Evolutionary conservation across 2,888 invertebrate genomes (phyloP).

Genomic region (Rotaria macrura): DNA sequence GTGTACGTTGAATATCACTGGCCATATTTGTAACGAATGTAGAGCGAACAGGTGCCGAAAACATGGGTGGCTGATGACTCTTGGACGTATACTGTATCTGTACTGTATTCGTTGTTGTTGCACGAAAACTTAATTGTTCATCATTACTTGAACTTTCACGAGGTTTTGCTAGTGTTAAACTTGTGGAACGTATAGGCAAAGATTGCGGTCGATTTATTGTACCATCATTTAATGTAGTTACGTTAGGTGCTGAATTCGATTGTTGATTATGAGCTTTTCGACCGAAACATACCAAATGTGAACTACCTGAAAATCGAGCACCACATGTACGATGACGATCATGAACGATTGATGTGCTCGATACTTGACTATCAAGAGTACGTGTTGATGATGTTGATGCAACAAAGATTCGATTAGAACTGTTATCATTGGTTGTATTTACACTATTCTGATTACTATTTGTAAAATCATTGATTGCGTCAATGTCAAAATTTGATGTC

Average conservation of each 20-base stretch:
- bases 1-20: not conserved
- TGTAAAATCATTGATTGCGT: not conserved
- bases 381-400: not conserved
- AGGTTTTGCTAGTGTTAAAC: not conserved
- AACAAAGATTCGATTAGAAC: not conserved
- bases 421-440: not conserved
- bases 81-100: not conserved
- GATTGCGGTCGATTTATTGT: not conserved
- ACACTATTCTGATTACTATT: not conserved
- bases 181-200: not conserved
- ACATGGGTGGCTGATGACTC: not conserved
- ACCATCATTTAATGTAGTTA: not conserved
- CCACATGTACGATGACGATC: not conserved
- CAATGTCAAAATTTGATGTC: not conserved
- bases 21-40: not conserved
- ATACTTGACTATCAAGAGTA: not conserved
- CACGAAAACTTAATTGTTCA: not conserved
- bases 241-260: not conserved
- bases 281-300: slow-evolving; percentile 9
- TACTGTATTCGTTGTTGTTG: not conserved
- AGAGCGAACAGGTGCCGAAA: not conserved
- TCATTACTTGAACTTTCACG: not conserved
- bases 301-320: not conserved
- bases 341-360: not conserved
- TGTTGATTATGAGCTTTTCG: not conserved